Evolutionary conservation across 1,140 invertebrate genomes (phyloP).

Genomic region (Drosophila triauraria): DNA sequence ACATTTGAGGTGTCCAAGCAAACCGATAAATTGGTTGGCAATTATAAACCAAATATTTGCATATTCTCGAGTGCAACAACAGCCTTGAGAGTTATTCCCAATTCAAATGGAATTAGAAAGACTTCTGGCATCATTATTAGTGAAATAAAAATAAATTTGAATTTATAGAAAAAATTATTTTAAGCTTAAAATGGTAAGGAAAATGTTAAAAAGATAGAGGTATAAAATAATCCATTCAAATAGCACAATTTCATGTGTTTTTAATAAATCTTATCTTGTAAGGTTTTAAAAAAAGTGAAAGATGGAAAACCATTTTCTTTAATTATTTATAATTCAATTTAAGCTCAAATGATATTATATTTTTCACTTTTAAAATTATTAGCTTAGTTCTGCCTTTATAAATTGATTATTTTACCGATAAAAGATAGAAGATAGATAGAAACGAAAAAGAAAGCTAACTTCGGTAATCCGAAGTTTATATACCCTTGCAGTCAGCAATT

Average conservation of each 20-base stretch:
- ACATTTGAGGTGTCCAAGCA: constrained; percentile 48
- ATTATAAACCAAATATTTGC: constrained; percentile 62
- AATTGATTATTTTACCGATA: not conserved
- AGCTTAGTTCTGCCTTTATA: too few relatives aligned
- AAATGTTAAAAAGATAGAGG: too few relatives aligned
- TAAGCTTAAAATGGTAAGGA: not conserved
- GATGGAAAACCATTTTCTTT: not conserved
- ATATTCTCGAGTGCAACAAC: constrained; percentile 29
- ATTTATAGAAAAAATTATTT: not conserved
- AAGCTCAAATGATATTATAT: too few relatives aligned
- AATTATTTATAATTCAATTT: too few relatives aligned
- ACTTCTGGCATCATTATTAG: constrained; percentile 29
- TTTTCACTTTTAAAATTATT: too few relatives aligned
- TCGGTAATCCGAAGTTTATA: too few relatives aligned
- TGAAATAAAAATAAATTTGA: constrained; percentile 9
- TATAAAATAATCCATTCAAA: not conserved
- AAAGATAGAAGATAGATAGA: not conserved
- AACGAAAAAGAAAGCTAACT: too few relatives aligned
- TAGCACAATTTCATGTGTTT: not conserved
- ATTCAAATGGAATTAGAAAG: constrained; percentile 47
- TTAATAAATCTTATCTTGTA: not conserved
- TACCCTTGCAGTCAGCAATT: too few relatives aligned
- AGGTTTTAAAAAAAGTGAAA: not conserved
- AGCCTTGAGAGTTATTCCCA: constrained; percentile 24
- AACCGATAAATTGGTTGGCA: constrained; percentile 52